Conservation (phyloP, 2,888 invertebrate species). For the Lottia gigantea region DNA sequence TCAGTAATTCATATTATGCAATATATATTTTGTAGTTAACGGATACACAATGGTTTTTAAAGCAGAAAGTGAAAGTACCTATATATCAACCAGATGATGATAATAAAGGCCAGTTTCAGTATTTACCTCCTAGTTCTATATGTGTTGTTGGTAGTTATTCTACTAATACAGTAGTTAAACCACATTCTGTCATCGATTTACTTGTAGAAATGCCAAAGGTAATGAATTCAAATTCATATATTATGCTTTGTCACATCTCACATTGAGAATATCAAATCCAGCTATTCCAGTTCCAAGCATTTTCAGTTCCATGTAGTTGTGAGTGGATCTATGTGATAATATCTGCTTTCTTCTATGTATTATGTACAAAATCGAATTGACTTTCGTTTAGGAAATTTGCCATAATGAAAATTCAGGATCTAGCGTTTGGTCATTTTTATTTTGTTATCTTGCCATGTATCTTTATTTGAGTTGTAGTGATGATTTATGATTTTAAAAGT, state of each 20-base stretch:
- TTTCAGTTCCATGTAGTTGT: no score
- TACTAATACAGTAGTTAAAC: slow-evolving; percentile 76
- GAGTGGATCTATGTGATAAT: no score
- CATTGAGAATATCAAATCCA: no score
- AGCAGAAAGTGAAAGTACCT: slow-evolving; percentile 73
- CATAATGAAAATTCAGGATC: no score
- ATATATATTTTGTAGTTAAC: slow-evolving; percentile 36
- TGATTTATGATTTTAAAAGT: not conserved
- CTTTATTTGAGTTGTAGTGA: not conserved
- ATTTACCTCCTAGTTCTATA: slow-evolving; percentile 76
- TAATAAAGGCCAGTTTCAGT: slow-evolving; percentile 74
- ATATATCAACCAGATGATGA: slow-evolving; percentile 70
- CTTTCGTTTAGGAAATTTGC: no score
- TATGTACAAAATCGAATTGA: no score
- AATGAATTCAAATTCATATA: slow-evolving; percentile 20
- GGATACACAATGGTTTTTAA: slow-evolving; percentile 62
- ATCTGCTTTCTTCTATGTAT: no score
- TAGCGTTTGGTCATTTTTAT: no score
- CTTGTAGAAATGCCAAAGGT: slow-evolving; percentile 81
- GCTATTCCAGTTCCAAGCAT: no score
- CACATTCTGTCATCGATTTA: slow-evolving; percentile 77
- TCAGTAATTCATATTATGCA: no score
- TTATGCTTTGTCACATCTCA: no score
- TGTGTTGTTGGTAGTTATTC: slow-evolving; percentile 78
- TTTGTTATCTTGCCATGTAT: no score